Base-by-base conservation (phyloP, 2,113 vertebrate species). In the Crocuta crocuta region DNA sequence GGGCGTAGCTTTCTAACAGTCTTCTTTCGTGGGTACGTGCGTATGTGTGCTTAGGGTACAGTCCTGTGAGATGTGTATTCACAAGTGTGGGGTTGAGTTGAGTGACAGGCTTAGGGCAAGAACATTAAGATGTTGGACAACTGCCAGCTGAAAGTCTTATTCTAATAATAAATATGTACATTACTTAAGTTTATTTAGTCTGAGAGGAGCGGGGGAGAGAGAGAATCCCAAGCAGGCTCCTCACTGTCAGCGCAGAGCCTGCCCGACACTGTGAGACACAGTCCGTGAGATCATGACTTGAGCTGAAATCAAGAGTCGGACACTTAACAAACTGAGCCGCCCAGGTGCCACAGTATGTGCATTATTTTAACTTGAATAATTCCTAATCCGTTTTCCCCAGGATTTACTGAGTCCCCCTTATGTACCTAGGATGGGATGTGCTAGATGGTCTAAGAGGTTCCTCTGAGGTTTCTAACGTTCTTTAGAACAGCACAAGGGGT, bases 71-170 rank as follows among this genome's bases (percentile, higher is more conserved):
- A 21, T 0, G 3, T 39, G 16, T 15, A 21, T 10, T 68, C 21
- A 35, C 5, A 1, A 3, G 43, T n/a, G 11, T 0, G 28, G 24
- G 13, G 58, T 7, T 31, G 55, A 43, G 76, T 11, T 4, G 78
- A 55, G 11, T 7, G 31, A 74, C 66, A 90, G 39, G 23, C 12
- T 39, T 35, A 28, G 39, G 11, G 28, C 2, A 7, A 71, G 55
- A 35, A 55, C 4, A 68, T 13, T 19, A 81, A 74, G 91, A 48
- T 26, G 24, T 1, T 21, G 58, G 78, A 31, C 24, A 58, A 23
- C 1, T 66, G 66, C 63, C 33, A 71, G 15, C 74, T 28, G 33
- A 45, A 43, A 58, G 61, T 15, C 53, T 12, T 91, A n/a, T 16
- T 88, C 21, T 80, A 66, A 74, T 17, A 65, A n/a, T 58, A 92